Evolutionary conservation across 2,888 invertebrate genomes (phyloP).

Genomic region (Diaphora mendica): DNA sequence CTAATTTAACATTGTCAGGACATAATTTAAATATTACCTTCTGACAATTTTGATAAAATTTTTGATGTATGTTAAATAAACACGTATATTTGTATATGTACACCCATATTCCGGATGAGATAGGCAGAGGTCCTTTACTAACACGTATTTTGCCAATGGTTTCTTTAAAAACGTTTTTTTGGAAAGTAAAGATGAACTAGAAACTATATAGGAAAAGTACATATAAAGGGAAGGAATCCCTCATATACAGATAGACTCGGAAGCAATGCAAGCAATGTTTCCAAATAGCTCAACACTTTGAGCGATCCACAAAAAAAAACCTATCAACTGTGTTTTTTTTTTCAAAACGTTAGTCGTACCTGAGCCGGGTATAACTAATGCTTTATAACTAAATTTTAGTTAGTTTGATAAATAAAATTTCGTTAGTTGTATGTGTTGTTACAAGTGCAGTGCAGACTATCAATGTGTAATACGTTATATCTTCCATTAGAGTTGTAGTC

Average conservation of each 20-base stretch:
- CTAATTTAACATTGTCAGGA: neutral
- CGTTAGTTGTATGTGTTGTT: neutral
- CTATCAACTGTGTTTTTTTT: too few relatives aligned
- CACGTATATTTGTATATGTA: too few relatives aligned
- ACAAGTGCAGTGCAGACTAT: slow-evolving; percentile 69
- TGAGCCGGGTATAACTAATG: neutral
- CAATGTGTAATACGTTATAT: slow-evolving; percentile 73
- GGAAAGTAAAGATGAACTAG: neutral
- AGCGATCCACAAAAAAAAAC: too few relatives aligned
- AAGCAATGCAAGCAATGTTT: too few relatives aligned
- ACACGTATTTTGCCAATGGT: neutral
- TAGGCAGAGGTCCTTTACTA: neutral
- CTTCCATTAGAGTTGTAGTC: slow-evolving; percentile 83
- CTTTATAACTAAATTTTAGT: neutral
- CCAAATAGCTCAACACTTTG: too few relatives aligned
- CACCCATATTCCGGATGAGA: neutral
- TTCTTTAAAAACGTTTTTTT: neutral
- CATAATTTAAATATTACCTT: too few relatives aligned
- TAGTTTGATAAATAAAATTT: neutral
- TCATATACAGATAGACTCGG: too few relatives aligned
- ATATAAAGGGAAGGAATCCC: too few relatives aligned
- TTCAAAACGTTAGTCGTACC: too few relatives aligned
- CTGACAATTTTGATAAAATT: too few relatives aligned
- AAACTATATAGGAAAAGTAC: too few relatives aligned
- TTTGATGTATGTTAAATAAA: too few relatives aligned